These are phyloP conservation scores for Mergus octosetaceus DNA, from an alignment of 2,797 vertebrate species.

Conservation along the genomic window DNA sequence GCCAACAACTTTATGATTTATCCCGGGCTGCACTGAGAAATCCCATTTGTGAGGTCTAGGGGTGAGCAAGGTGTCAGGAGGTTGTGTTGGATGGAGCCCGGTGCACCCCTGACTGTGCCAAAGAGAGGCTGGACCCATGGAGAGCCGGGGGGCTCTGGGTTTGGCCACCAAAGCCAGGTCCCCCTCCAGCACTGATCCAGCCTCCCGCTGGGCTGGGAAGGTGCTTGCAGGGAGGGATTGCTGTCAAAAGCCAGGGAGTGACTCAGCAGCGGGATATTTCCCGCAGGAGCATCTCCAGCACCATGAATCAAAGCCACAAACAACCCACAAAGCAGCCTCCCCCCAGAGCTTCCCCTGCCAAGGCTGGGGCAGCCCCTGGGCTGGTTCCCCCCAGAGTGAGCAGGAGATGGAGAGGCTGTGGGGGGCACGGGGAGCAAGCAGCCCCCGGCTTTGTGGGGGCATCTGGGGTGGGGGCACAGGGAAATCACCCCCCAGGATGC, in stretches of 20 bases:
- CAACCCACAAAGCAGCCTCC: background rate
- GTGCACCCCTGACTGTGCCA: background rate
- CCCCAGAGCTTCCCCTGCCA: background rate
- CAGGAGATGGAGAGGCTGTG: too few species aligned
- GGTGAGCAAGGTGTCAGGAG: accelerated
- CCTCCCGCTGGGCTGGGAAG: background rate
- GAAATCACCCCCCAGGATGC: background rate
- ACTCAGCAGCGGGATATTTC: background rate
- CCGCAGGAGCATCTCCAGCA: background rate
- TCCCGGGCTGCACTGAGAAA: background rate
- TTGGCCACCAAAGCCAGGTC: background rate
- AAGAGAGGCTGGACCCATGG: background rate
- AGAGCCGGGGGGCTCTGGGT: background rate
- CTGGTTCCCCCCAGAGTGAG: too few species aligned
- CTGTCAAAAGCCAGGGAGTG: background rate
- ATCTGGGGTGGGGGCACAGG: background rate
- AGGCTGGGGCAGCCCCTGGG: background rate
- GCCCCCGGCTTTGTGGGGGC: too few species aligned
- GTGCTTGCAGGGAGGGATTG: background rate
- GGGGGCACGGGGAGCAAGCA: background rate
- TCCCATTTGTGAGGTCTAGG: background rate
- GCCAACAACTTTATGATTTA: background rate
- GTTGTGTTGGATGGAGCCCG: background rate
- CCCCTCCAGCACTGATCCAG: background rate
- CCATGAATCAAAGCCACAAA: background rate